These are phyloP conservation scores for Drosophila neonasuta DNA, from an alignment of 2,888 invertebrate species.

Conservation along the genomic window DNA sequence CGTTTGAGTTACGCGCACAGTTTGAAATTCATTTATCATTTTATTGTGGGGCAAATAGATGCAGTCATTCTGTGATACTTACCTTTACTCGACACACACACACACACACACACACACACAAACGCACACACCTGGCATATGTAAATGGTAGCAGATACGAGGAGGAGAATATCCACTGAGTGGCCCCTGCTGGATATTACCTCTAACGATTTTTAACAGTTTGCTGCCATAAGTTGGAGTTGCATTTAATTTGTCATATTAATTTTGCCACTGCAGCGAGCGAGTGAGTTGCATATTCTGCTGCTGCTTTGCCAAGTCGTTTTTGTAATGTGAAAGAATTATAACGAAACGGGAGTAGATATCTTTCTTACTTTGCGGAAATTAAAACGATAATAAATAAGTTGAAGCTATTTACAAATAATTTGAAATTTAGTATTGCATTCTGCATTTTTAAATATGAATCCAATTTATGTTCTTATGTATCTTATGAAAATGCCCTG, in stretches of 20 bases:
- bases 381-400: not conserved
- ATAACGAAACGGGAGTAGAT: slow-evolving; percentile 25
- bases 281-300: not conserved
- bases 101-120: slow-evolving; percentile 2
- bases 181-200: slow-evolving; percentile 49
- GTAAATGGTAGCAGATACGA: slow-evolving; percentile 50
- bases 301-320: not conserved
- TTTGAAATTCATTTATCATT: slow-evolving; percentile 75
- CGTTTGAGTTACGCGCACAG: slow-evolving; percentile 72
- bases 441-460: too few species aligned
- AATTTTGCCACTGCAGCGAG: slow-evolving; percentile 53
- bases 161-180: slow-evolving; percentile 35
- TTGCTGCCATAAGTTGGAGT: slow-evolving; percentile 48
- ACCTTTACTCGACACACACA: slow-evolving; percentile 23
- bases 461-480: too few species aligned
- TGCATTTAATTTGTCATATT: slow-evolving; percentile 63
- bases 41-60: slow-evolving; percentile 68
- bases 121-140: slow-evolving; percentile 14
- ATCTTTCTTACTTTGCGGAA: slow-evolving; percentile 3
- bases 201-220: slow-evolving; percentile 57
- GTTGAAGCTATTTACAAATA: too few species aligned
- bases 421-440: not conserved
- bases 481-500: too few species aligned
- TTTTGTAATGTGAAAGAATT: slow-evolving; percentile 40
- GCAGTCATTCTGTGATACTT: slow-evolving; percentile 38